Evolutionary conservation across 2,113 vertebrate genomes (phyloP).

Genomic region (Agapornis roseicollis): DNA sequence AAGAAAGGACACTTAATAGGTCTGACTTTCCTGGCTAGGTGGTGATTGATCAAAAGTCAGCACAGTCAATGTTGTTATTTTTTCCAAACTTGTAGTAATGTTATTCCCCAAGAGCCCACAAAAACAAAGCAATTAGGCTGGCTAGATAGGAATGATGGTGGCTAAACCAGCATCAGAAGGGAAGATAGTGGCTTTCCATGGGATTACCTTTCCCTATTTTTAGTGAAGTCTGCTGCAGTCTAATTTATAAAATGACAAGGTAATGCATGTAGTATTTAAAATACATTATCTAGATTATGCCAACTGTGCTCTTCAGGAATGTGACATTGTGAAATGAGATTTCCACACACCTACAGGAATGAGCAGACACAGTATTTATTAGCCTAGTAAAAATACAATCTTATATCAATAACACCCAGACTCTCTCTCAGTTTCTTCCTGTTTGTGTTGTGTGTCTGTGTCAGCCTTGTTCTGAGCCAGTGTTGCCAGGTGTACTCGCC

Average conservation of each 20-base stretch:
- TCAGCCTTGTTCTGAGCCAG: constrained; percentile 19
- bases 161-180: not conserved
- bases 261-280: not conserved
- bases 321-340: constrained; percentile 39
- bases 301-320: constrained; percentile 40
- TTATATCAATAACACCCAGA: constrained; percentile 38
- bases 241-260: not conserved
- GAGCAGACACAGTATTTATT: constrained; percentile 49
- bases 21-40: constrained; percentile 4
- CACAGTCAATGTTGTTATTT: not conserved
- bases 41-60: constrained; percentile 48
- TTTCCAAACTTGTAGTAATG: not conserved
- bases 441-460: constrained; percentile 47
- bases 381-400: constrained; percentile 49
- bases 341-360: constrained; percentile 53
- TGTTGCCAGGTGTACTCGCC: not conserved
- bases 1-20: not conserved
- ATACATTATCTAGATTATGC: not conserved
- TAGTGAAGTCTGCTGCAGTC: not conserved
- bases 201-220: not conserved
- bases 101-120: constrained; percentile 21
- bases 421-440: constrained; percentile 29
- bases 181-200: not conserved
- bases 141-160: not conserved
- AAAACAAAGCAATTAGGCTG: constrained; percentile 24